These are phyloP conservation scores for Bos indicus DNA, from an alignment of 2,113 vertebrate genomes.

Conservation along the genomic window DNA sequence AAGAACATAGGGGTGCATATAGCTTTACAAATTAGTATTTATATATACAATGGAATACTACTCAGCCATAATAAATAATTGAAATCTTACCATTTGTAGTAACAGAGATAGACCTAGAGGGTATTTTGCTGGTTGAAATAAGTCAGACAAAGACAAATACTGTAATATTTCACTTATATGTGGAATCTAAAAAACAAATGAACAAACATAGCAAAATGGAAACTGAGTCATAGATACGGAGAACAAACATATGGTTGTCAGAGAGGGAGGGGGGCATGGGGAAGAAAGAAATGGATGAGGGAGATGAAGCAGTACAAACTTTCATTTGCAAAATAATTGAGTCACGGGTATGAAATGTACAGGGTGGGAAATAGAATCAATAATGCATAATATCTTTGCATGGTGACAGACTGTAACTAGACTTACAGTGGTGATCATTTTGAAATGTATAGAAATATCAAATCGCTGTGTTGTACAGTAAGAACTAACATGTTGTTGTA, in stretches of 20 bases:
- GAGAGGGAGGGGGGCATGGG: background rate
- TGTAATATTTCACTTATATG: background rate
- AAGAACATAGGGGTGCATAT: background rate
- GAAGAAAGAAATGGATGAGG: background rate
- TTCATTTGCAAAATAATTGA: background rate
- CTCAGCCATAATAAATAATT: background rate
- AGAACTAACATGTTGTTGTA: background rate
- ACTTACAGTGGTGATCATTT: background rate
- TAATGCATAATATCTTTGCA: background rate
- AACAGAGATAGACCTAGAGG: background rate
- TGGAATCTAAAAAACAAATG: background rate
- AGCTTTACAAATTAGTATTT: background rate
- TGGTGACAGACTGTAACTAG: background rate
- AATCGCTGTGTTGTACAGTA: background rate
- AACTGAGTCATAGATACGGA: background rate
- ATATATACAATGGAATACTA: background rate
- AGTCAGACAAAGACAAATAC: background rate
- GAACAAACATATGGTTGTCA: background rate
- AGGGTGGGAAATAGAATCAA: background rate
- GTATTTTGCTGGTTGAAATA: background rate
- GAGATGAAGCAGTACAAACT: background rate
- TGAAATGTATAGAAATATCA: background rate
- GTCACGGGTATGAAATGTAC: rapidly evolving
- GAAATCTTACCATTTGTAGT: background rate
- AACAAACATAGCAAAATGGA: background rate